A percentile compares a stretch with the other conserved stretches of the same genome.
phyloP scores from a whole-genome alignment of 1,140 invertebrate species.

The Hylaeus volcanicus region DNA sequence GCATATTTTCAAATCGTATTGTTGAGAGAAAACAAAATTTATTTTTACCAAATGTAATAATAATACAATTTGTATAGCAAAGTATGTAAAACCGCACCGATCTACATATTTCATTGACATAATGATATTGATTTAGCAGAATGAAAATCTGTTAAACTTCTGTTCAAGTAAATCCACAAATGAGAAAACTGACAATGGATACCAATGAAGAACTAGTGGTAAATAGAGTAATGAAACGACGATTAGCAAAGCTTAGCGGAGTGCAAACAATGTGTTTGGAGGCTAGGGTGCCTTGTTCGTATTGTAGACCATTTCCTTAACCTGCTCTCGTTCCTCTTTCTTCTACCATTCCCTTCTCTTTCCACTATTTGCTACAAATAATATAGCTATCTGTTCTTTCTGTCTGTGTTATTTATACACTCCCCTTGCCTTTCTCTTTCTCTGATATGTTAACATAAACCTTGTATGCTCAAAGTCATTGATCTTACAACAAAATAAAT shows the following conservation, averaged over 20 bases:
- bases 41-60: conserved; percentile 47
- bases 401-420: conserved; percentile 48
- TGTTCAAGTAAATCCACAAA: conserved; percentile 47
- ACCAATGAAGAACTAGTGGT: conserved; percentile 66
- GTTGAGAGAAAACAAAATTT: conserved; percentile 36
- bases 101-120: conserved; percentile 52
- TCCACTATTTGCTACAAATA: conserved; percentile 29
- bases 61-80: conserved; percentile 42
- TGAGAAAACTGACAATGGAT: conserved; percentile 64
- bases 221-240: conserved; percentile 67
- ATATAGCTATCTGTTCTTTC: conserved; percentile 1
- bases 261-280: conserved; percentile 95
- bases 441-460: conserved; percentile 57
- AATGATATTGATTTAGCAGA: conserved; percentile 56
- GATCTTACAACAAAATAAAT: conserved; percentile 57
- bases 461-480: conserved; percentile 62
- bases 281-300: conserved; percentile 86
- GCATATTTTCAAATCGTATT: conserved; percentile 37
- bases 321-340: conserved; percentile 54
- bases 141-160: conserved; percentile 47
- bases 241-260: conserved; percentile 81
- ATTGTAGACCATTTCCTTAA: conserved; percentile 60
- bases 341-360: conserved; percentile 39
- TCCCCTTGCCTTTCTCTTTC: conserved; percentile 53
- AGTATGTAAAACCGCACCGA: conserved; percentile 68